Evolutionary conservation across 2,888 invertebrate genomes (phyloP).

Genomic region (Lasioglossum pauxillum): DNA sequence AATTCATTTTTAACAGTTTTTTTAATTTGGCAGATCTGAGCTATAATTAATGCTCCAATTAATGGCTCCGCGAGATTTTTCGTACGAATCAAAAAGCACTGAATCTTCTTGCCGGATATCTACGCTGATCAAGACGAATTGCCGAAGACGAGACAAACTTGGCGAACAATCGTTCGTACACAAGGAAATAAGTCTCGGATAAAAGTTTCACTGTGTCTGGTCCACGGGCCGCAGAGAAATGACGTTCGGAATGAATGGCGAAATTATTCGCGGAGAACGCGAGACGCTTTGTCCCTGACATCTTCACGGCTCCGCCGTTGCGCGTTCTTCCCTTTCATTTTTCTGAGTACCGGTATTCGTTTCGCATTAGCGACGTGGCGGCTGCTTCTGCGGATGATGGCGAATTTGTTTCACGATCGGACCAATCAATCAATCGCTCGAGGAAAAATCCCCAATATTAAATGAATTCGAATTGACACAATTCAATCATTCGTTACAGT

Average conservation of each 20-base stretch:
- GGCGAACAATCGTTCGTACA: constrained; percentile 1
- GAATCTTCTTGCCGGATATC: constrained; percentile 30
- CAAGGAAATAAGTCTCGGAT: background rate
- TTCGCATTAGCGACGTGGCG: constrained; percentile 33
- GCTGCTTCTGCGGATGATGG: background rate
- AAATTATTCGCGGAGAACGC: constrained; percentile 64
- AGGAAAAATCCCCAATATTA: background rate
- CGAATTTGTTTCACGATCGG: constrained; percentile 22
- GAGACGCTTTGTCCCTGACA: constrained; percentile 65
- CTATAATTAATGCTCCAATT: constrained; percentile 72
- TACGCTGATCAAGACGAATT: background rate
- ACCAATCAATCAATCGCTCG: background rate
- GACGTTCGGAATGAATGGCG: constrained; percentile 60
- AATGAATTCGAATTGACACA: background rate
- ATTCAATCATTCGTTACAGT: too few relatives aligned
- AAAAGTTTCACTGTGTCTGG: background rate
- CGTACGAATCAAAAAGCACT: constrained; percentile 69
- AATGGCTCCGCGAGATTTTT: constrained; percentile 73
- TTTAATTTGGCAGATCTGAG: too few relatives aligned
- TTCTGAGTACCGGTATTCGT: constrained; percentile 32
- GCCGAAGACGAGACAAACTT: background rate
- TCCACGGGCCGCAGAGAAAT: constrained; percentile 50
- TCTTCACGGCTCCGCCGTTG: constrained; percentile 53
- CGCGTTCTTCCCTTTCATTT: constrained; percentile 48
- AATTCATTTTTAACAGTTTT: too few relatives aligned